Base-by-base conservation (phyloP, 1,140 invertebrate genomes). In the Diabrotica virgifera region DNA sequence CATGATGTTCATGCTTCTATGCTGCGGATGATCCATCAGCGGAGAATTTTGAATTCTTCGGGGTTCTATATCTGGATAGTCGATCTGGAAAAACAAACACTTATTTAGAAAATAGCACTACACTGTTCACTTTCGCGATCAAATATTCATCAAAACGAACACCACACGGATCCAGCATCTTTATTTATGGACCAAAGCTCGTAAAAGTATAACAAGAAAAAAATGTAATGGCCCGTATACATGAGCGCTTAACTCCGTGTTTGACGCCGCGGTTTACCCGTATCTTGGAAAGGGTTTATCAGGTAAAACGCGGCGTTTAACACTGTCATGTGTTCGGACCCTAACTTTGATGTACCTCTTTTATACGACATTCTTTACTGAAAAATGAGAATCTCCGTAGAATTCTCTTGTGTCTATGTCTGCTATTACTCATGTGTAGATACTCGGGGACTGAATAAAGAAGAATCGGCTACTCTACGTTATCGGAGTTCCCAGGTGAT, bases 11-110 rank as follows among this genome's bases (percentile, higher is more conserved):
- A 86, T 76, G 80, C 80, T 74, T 82, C 85, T 74, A 80, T 82
- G 79, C 79, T 84, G 76, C 74, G 79, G 76, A 81, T 83, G 73
- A 70, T 78, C 70, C 79, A 78, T 78, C 53, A 76, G 67, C 40
- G 74, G 74, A 24, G 76, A 73, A 58, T 74, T 73, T 65, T 74
- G 74, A 67, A 71, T 53, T 69, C 73, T 70, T 70, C 70, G 82
- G 77, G 82, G 80, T 73, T 89, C 85, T 52, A 87, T 85, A 82
- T 91, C 89, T 67, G 90, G 89, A 79, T 91, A 91, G 78, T 91
- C 90, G 79, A 92, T 91, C 90, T 92, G 83, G 83, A 86, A 74
- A 60, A 71, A 74, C 12, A 54, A 54, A 54, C 9, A 54, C 9
- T 51, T 12, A 12, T 51, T 10, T 10, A 10, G 12, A 51, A 51